Percentiles rank a stretch among this genome's conserved stretches.
phyloP scores from a whole-genome alignment of 2,797 vertebrate species.

The Nyctibius grandis region DNA sequence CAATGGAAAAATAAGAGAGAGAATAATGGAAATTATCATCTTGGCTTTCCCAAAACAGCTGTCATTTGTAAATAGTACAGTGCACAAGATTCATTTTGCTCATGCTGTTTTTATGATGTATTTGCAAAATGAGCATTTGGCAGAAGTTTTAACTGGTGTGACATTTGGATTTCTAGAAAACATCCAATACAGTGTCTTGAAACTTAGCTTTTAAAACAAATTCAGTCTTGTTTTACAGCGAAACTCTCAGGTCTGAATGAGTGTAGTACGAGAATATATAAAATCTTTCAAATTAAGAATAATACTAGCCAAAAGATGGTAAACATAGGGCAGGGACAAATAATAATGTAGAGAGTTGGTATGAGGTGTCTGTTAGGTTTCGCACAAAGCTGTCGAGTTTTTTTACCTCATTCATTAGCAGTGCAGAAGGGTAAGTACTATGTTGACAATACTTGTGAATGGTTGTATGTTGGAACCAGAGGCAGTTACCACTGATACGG shows the following conservation, averaged over 20 bases:
- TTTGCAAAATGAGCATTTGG: slow-evolving; percentile 11
- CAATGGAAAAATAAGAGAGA: background rate
- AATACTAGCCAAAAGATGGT: background rate
- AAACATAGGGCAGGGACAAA: accelerated
- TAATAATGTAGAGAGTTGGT: background rate
- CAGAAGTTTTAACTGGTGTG: background rate
- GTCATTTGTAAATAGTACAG: slow-evolving; percentile 14
- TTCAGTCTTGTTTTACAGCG: background rate
- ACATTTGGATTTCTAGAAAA: slow-evolving; percentile 5
- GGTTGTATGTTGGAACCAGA: background rate
- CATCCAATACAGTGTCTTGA: background rate
- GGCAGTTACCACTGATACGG: background rate
- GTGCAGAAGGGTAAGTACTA: background rate
- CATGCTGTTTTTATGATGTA: background rate
- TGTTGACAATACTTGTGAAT: background rate
- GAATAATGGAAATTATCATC: background rate
- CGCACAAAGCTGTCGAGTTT: background rate
- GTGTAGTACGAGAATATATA: background rate
- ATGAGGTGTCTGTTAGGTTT: background rate
- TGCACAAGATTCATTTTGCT: background rate
- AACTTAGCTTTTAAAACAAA: background rate
- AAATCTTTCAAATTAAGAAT: background rate
- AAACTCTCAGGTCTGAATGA: background rate
- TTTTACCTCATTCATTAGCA: background rate
- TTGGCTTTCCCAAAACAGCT: background rate